phyloP scores from a whole-genome alignment of 2,888 invertebrate genomes.

The Chaitophorus viminalis region DNA sequence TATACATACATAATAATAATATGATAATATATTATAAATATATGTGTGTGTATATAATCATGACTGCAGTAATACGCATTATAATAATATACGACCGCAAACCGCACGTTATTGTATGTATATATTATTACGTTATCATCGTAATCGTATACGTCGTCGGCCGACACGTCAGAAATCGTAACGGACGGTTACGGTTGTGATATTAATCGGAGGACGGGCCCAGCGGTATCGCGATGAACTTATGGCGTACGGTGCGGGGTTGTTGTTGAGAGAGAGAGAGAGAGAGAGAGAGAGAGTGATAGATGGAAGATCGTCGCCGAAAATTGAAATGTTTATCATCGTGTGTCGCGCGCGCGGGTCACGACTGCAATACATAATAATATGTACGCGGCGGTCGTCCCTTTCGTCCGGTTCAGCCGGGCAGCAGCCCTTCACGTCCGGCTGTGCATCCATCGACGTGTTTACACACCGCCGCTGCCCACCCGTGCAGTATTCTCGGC shows the following conservation, averaged over 20 bases:
- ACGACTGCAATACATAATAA: background rate
- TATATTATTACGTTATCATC: too few relatives aligned
- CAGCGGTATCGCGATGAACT: background rate
- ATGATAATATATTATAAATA: too few relatives aligned
- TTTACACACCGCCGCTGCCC: background rate
- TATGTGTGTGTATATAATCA: too few relatives aligned
- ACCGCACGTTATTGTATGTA: too few relatives aligned
- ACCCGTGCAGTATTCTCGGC: background rate
- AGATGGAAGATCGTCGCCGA: background rate
- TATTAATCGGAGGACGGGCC: background rate
- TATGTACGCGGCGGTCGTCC: background rate
- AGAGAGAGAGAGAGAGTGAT: too few relatives aligned
- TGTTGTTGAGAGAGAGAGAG: background rate
- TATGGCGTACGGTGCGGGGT: background rate
- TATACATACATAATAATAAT: too few relatives aligned
- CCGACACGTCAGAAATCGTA: background rate
- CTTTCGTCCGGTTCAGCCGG: background rate
- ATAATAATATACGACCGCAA: too few relatives aligned
- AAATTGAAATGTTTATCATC: background rate
- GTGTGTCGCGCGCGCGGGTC: background rate
- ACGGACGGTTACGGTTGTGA: background rate
- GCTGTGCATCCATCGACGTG: background rate
- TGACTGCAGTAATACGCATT: too few relatives aligned
- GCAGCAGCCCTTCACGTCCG: background rate
- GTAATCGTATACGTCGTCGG: too few relatives aligned